A percentile compares a stretch with the other conserved stretches of the same genome.
Evolutionary conservation across 1,140 invertebrate species (phyloP).

Genomic region (Druon quercuslanigerum): DNA sequence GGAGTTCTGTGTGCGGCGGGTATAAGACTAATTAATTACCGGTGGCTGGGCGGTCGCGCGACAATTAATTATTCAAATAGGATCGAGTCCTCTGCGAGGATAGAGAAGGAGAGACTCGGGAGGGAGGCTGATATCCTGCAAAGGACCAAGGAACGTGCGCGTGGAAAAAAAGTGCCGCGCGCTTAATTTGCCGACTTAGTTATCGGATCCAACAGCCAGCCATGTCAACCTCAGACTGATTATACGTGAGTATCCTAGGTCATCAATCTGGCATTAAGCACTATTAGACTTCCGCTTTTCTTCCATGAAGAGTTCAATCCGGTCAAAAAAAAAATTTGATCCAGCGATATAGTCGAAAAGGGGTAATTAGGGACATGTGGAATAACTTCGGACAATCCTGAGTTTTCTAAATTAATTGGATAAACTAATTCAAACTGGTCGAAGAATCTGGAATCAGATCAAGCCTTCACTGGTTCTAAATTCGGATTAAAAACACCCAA

Average conservation of each 20-base stretch:
- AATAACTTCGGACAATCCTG: no score
- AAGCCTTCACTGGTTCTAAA: no score
- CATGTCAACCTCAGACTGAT: constrained; percentile 58
- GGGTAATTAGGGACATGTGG: no score
- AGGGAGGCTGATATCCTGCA: constrained; percentile 30
- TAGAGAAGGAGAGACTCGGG: not conserved
- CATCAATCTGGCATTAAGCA: not conserved
- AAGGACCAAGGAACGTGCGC: constrained; percentile 45
- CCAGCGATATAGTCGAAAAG: no score
- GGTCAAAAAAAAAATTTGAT: no score
- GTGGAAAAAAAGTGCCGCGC: constrained; percentile 29
- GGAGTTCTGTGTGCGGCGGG: constrained; percentile 28
- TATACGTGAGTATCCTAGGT: constrained; percentile 56
- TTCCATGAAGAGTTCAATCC: no score
- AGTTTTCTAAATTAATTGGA: no score
- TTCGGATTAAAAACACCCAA: no score
- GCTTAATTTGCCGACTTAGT: constrained; percentile 47
- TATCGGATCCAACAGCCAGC: constrained; percentile 35
- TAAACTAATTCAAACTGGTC: no score
- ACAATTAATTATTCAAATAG: constrained; percentile 60
- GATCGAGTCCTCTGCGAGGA: constrained; percentile 5
- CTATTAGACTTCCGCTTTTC: not conserved
- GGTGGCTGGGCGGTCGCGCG: constrained; percentile 23
- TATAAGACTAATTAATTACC: constrained; percentile 40
- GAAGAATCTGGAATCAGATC: no score